A percentile compares a stretch with the other conserved stretches of the same genome.
phyloP scores from a whole-genome alignment of 2,797 vertebrate genomes.

The Pantherophis vulpinus region DNA sequence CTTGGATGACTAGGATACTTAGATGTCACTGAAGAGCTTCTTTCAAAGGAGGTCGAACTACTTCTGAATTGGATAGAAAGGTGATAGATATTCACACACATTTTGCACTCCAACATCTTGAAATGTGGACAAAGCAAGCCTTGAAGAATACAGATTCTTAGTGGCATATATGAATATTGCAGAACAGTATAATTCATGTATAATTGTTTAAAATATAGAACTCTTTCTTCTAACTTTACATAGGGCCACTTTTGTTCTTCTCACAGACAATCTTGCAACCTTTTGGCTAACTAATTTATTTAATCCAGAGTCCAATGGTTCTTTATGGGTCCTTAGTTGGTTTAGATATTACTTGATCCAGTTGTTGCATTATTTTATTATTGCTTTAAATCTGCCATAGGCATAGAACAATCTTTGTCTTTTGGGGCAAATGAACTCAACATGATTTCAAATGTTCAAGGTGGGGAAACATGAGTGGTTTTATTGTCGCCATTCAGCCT shows the following conservation, averaged over 20 bases:
- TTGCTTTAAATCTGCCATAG: background rate
- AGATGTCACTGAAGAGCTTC: background rate
- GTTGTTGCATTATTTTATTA: no score
- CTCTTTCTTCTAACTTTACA: background rate
- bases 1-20: background rate
- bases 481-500: conserved; percentile 2
- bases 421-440: background rate
- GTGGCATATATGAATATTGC: background rate
- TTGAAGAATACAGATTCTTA: background rate
- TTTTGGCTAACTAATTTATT: background rate
- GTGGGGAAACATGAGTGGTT: background rate
- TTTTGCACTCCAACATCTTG: background rate
- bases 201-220: background rate
- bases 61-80: background rate
- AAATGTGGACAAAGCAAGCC: background rate
- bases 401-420: background rate
- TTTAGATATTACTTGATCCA: background rate
- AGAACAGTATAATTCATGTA: background rate
- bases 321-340: background rate
- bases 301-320: background rate
- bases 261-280: background rate
- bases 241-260: background rate
- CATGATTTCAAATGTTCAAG: background rate
- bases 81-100: background rate
- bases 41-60: background rate